These are phyloP conservation scores for Solea senegalensis DNA, from an alignment of 2,113 vertebrate genomes.

Conservation along the genomic window DNA sequence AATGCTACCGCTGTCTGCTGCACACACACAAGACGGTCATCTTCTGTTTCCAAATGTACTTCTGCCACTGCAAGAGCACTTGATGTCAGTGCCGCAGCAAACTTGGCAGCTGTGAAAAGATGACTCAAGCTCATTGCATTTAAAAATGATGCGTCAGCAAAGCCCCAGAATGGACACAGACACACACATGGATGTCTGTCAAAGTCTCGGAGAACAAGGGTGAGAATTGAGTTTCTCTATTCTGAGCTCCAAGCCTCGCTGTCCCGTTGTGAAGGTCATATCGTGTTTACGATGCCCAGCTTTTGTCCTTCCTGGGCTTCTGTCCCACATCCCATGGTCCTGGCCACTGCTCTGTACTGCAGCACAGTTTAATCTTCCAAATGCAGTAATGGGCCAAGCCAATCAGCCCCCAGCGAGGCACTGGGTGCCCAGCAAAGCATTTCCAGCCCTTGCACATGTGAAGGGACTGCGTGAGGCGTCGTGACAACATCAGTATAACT, in stretches of 20 bases:
- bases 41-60: constrained; percentile 31
- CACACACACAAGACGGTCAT: constrained; percentile 15
- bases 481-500: constrained; percentile 32
- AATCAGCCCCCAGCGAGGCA: constrained; percentile 54
- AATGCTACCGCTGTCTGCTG: not conserved
- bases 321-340: constrained; percentile 52
- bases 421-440: constrained; percentile 48
- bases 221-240: constrained; percentile 66
- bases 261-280: constrained; percentile 75
- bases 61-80: constrained; percentile 2
- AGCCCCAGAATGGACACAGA: constrained; percentile 20
- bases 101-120: constrained; percentile 45
- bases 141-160: constrained; percentile 57
- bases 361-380: constrained; percentile 75
- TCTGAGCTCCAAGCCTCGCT: constrained; percentile 58
- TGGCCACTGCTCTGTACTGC: constrained; percentile 63
- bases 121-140: constrained; percentile 52
- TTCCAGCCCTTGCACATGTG: constrained; percentile 42
- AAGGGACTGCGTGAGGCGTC: constrained; percentile 10
- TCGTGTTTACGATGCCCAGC: constrained; percentile 47
- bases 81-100: constrained; percentile 5
- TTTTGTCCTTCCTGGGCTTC: constrained; percentile 66
- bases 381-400: constrained; percentile 66
- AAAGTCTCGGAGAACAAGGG: constrained; percentile 40
- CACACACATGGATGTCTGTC: constrained; percentile 35